These are phyloP conservation scores for Timema cristinae DNA, from an alignment of 2,888 invertebrate species.

Conservation along the genomic window DNA sequence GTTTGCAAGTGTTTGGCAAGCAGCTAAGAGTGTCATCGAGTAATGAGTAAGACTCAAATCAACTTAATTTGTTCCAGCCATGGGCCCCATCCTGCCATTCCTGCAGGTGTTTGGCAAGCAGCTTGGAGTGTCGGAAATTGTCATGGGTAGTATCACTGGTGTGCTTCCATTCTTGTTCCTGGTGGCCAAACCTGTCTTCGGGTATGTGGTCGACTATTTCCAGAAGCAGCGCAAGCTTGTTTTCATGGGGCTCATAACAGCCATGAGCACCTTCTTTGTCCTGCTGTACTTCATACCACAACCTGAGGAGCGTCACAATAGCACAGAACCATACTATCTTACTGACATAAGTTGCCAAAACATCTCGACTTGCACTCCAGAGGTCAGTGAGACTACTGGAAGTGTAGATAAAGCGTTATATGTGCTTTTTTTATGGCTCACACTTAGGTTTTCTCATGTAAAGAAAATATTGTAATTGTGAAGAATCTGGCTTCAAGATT, in stretches of 20 bases:
- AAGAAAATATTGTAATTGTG: too few species aligned
- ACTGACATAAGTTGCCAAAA: too few species aligned
- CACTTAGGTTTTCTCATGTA: too few species aligned
- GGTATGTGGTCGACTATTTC: constrained; percentile 61
- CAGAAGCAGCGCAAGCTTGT: constrained; percentile 60
- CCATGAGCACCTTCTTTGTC: constrained; percentile 65
- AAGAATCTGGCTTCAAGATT: too few species aligned
- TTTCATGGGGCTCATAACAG: constrained; percentile 61
- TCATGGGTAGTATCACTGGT: constrained; percentile 74
- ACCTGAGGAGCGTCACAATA: constrained; percentile 9
- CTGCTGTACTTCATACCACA: constrained; percentile 63
- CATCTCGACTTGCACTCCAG: too few species aligned
- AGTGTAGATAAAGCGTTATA: too few species aligned
- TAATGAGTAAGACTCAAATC: neutral
- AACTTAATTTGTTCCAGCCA: constrained; percentile 52
- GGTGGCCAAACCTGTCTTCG: constrained; percentile 70
- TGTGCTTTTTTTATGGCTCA: too few species aligned
- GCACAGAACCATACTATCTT: too few species aligned
- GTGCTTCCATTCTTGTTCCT: constrained; percentile 73
- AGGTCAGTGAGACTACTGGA: too few species aligned
- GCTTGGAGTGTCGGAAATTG: constrained; percentile 67
- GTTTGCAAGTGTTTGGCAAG: too few species aligned
- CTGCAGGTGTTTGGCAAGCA: constrained; percentile 73
- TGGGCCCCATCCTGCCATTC: constrained; percentile 77
- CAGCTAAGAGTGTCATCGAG: too few species aligned